phyloP scores from a whole-genome alignment of 2,888 invertebrate species.

The Cryptosula pallasiana region DNA sequence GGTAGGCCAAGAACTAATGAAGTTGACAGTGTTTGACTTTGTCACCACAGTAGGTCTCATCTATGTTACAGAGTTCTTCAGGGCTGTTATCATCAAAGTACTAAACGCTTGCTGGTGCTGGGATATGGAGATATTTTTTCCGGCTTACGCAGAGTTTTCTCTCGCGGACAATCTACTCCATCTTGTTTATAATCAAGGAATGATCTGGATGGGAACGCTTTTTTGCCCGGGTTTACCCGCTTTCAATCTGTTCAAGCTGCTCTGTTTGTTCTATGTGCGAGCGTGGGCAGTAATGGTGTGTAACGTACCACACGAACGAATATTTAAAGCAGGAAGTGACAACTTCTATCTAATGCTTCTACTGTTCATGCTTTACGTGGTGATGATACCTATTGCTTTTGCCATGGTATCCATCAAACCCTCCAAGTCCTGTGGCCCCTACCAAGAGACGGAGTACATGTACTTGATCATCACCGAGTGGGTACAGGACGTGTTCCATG shows the following conservation, averaged over 20 bases:
- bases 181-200: conserved; percentile 91
- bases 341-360: conserved; percentile 89
- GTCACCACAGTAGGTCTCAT: conserved; percentile 77
- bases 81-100: conserved; percentile 83
- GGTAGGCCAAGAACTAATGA: conserved; percentile 85
- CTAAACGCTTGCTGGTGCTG: conserved; percentile 93
- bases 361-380: conserved; percentile 87
- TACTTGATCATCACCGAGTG: conserved; percentile 77
- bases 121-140: conserved; percentile 92
- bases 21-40: conserved; percentile 90
- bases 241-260: conserved; percentile 81
- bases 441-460: conserved; percentile 60
- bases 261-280: conserved; percentile 86
- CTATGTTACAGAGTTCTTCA: conserved; percentile 80
- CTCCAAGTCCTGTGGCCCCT: conserved; percentile 94
- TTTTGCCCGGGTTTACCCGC: conserved; percentile 89
- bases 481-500: conserved; percentile 64
- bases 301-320: conserved; percentile 89
- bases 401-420: conserved; percentile 89
- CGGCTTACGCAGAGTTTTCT: conserved; percentile 95
- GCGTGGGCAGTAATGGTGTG: conserved; percentile 95
- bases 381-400: conserved; percentile 90
- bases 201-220: conserved; percentile 97
- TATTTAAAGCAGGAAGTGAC: conserved; percentile 86
- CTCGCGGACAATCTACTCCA: conserved; percentile 96